Evolutionary conservation across 2,888 invertebrate species (phyloP).

Genomic region (Pheosia gnoma): DNA sequence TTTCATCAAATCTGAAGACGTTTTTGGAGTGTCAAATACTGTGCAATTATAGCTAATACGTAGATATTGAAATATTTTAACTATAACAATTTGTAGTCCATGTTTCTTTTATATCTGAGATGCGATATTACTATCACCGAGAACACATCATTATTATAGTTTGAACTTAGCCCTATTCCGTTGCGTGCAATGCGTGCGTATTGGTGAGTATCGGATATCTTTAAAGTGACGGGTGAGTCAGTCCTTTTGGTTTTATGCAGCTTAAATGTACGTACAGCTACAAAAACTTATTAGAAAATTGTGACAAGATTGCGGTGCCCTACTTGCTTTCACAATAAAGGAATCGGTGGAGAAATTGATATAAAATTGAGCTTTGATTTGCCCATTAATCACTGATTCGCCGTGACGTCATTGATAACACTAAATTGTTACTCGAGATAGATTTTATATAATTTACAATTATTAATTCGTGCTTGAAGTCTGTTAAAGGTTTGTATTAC

Average conservation of each 20-base stretch:
- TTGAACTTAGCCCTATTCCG: no score
- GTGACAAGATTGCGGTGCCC: no score
- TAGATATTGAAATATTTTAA: neutral
- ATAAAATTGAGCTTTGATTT: no score
- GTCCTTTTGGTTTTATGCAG: no score
- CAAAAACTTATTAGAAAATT: no score
- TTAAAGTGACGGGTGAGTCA: no score
- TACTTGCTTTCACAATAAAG: no score
- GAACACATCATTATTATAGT: constrained; percentile 21
- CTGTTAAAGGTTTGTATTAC: constrained; percentile 22
- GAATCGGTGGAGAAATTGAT: no score
- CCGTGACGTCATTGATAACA: neutral
- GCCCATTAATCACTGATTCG: neutral
- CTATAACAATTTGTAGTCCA: neutral
- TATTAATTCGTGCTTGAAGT: constrained; percentile 41
- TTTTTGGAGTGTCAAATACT: neutral
- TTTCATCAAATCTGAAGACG: neutral
- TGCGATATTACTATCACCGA: constrained; percentile 47
- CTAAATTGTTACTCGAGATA: neutral
- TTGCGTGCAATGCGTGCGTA: no score
- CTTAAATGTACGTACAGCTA: no score
- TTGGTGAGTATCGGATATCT: neutral
- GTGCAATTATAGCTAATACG: neutral
- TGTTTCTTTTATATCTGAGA: constrained; percentile 1
- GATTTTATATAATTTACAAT: neutral